Percentiles rank a stretch among this genome's conserved stretches.
These are phyloP conservation scores for Protonibea diacanthus DNA, from an alignment of 2,797 vertebrate species.

Conservation along the genomic window DNA sequence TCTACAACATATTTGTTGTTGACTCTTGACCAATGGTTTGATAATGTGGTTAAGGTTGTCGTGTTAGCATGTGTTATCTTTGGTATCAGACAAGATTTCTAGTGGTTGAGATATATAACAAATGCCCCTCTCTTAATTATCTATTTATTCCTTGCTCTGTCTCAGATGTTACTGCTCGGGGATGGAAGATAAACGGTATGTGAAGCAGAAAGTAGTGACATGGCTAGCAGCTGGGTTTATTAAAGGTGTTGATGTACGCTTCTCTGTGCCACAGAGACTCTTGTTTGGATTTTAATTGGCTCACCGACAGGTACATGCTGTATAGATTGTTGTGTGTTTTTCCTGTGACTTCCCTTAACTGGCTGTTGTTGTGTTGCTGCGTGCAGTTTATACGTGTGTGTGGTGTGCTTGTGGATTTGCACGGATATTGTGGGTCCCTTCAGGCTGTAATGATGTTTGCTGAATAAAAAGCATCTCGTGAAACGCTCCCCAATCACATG, in stretches of 20 bases:
- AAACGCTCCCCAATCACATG: conserved; percentile 50
- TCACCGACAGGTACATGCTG: conserved; percentile 60
- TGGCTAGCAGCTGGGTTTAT: conserved; percentile 62
- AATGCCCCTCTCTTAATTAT: conserved; percentile 46
- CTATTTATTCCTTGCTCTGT: conserved; percentile 40
- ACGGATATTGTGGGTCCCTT: conserved; percentile 38
- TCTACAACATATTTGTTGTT: background rate
- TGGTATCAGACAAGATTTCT: conserved; percentile 19
- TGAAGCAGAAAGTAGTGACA: conserved; percentile 55
- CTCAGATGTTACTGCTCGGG: conserved; percentile 47
- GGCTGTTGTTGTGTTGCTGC: conserved; percentile 37
- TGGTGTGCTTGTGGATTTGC: conserved; percentile 11
- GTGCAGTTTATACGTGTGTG: conserved; percentile 10
- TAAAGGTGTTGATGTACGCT: conserved; percentile 60
- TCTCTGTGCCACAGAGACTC: conserved; percentile 60
- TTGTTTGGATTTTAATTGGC: conserved; percentile 83
- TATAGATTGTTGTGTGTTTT: conserved; percentile 68
- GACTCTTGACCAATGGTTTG: conserved; percentile 17
- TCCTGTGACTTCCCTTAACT: conserved; percentile 58
- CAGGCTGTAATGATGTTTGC: conserved; percentile 71
- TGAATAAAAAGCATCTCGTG: conserved; percentile 60
- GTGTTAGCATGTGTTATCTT: background rate
- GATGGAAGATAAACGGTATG: conserved; percentile 55
- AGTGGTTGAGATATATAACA: conserved; percentile 36
- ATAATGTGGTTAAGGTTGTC: conserved; percentile 9